Conservation (phyloP, 2,113 vertebrate genomes). For the Pomatostomus ruficeps region DNA sequence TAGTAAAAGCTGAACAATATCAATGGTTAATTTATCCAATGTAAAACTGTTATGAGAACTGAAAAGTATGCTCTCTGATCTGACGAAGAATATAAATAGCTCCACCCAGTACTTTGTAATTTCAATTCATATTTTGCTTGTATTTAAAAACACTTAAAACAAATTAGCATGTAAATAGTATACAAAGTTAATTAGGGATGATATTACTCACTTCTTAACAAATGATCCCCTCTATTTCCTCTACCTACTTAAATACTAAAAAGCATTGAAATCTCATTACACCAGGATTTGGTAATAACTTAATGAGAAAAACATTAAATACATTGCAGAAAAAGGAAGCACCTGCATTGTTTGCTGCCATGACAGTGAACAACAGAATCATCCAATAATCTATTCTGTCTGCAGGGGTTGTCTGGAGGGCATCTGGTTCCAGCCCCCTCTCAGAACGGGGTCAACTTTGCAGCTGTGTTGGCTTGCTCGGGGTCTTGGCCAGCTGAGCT, state of each 20-base stretch:
- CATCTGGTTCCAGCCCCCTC: not conserved
- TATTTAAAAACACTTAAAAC: not conserved
- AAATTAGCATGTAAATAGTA: not conserved
- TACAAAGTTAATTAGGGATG: not conserved
- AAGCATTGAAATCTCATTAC: slow-evolving; percentile 8
- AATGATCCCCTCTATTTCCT: slow-evolving; percentile 8
- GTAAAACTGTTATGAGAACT: not conserved
- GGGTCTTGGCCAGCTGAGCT: not conserved
- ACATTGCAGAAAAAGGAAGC: slow-evolving; percentile 37
- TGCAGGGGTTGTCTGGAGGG: slow-evolving; percentile 14
- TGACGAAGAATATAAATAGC: not conserved
- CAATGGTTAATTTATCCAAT: not conserved
- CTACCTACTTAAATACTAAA: not conserved
- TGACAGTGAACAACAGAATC: slow-evolving; percentile 39
- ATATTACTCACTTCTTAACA: not conserved
- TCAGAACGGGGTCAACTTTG: not conserved
- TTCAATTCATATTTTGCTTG: not conserved
- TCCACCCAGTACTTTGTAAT: not conserved
- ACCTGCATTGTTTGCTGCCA: slow-evolving; percentile 39
- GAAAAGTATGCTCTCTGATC: not conserved
- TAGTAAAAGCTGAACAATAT: not conserved
- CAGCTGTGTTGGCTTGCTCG: not conserved
- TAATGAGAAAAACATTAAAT: slow-evolving; percentile 45
- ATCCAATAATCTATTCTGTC: not conserved
- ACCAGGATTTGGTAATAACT: not conserved